These are phyloP conservation scores for Amphipoea lucens DNA, from an alignment of 2,888 invertebrate genomes.

Conservation along the genomic window DNA sequence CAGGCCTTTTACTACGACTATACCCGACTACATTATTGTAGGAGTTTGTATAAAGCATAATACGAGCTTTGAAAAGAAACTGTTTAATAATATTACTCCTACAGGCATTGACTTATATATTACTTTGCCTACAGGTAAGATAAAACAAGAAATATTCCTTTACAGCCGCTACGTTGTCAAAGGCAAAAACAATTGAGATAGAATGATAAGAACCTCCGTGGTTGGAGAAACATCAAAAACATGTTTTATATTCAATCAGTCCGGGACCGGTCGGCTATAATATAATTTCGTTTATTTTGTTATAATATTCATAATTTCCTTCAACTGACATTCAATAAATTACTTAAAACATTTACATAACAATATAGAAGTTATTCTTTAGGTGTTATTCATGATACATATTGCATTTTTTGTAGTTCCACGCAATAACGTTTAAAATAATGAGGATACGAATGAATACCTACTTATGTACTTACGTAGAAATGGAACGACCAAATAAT, in stretches of 20 bases:
- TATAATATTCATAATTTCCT: slow-evolving; percentile 60
- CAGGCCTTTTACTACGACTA: slow-evolving; percentile 65
- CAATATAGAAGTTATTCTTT: slow-evolving; percentile 35
- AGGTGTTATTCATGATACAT: slow-evolving; percentile 20
- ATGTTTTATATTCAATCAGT: slow-evolving; percentile 69
- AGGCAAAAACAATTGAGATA: slow-evolving; percentile 68
- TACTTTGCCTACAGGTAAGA: slow-evolving; percentile 43
- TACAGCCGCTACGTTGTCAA: slow-evolving; percentile 60
- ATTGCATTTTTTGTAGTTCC: slow-evolving; percentile 12
- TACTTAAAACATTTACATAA: slow-evolving; percentile 49
- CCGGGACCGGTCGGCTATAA: slow-evolving; percentile 58
- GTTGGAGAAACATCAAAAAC: slow-evolving; percentile 67
- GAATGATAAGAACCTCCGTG: slow-evolving; percentile 65
- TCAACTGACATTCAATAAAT: slow-evolving; percentile 59
- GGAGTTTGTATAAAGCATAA: slow-evolving; percentile 63
- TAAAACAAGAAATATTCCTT: slow-evolving; percentile 55
- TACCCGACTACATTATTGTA: slow-evolving; percentile 56
- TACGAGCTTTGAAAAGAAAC: slow-evolving; percentile 51
- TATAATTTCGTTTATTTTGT: slow-evolving; percentile 65
- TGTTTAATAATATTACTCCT: slow-evolving; percentile 47
- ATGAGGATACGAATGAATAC: slow-evolving; percentile 30
- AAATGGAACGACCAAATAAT: slow-evolving; percentile 51
- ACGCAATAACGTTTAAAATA: slow-evolving; percentile 32
- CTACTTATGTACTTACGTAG: slow-evolving; percentile 2
- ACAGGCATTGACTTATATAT: slow-evolving; percentile 34